Base-by-base conservation (phyloP, 2,888 invertebrate genomes). In the Belgica antarctica region DNA sequence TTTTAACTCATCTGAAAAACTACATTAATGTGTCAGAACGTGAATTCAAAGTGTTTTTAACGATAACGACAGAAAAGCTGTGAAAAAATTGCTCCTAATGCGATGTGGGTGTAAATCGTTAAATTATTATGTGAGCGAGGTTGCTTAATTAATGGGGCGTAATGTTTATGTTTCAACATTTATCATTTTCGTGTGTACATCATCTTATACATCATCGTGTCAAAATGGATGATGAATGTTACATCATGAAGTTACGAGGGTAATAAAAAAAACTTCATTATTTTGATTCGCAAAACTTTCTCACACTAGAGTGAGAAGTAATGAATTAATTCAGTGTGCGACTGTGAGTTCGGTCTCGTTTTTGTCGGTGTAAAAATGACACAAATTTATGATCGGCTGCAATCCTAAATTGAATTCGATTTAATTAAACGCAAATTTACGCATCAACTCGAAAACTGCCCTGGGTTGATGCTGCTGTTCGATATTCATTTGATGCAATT, bases 121-220 rank as follows among this genome's bases (percentile, higher is more conserved):
- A 52, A 52, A 52, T 52, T 52, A 52, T 17, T 22, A 17, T 52
- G 19, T 17, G 24, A 3, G 12, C 5, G 19, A 19, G 19, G 52
- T 19, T 22, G 46, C 25, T 47, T 65, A 66, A 66, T 66, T 66
- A 66, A 66, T 47, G 65, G 24, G 65, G 47, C 65, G 41, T 15
- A 8, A 25, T 63, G 41, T 63, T 63, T 41, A 63, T 41, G 12
- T n/a, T 8, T 25, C 15, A 25, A 66, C 65, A 66, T 66, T 66
- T 28, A 66, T 66, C 65, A 66, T 66, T 22, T 46, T 27, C 61
- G 24, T 15, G 15, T 46, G 12, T 3, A 57, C 57, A 19, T 57
- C 57, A 57, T 57, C 47, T 57, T 57, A 10, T 22, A 57, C 57
- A 24, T 25, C 61, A 61, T 27, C 17, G 27, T 8, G 25, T 27